Evolutionary conservation across 1,140 invertebrate species (phyloP).

Genomic region (Parasteatoda tepidariorum): DNA sequence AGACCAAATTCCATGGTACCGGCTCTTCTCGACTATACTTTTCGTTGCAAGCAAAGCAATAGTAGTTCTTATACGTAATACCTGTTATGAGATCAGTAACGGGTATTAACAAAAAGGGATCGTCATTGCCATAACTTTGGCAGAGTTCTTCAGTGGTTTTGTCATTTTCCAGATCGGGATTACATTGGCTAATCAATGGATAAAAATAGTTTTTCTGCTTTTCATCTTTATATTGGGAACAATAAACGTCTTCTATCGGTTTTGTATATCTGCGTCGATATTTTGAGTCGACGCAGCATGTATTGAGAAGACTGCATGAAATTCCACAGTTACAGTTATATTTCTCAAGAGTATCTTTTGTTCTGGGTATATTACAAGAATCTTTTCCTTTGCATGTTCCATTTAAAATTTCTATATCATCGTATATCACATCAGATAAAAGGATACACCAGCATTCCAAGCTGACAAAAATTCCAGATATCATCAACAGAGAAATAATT

Average conservation of each 20-base stretch:
- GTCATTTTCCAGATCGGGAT: neutral
- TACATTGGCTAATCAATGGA: neutral
- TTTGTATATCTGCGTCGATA: neutral
- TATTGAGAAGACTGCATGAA: neutral
- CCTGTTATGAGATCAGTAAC: slow-evolving; percentile 69
- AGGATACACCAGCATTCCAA: too few relatives aligned
- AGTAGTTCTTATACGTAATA: slow-evolving; percentile 72
- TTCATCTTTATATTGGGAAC: neutral
- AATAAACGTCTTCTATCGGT: neutral
- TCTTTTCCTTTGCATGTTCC: neutral
- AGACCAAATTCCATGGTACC: neutral
- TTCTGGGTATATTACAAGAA: neutral
- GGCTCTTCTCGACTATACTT: slow-evolving; percentile 61
- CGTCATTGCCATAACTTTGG: neutral
- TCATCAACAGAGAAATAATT: too few relatives aligned
- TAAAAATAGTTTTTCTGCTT: neutral
- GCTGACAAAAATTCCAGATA: too few relatives aligned
- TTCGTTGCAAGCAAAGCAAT: slow-evolving; percentile 73
- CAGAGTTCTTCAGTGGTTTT: neutral
- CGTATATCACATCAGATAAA: neutral
- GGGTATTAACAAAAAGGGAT: slow-evolving; percentile 64
- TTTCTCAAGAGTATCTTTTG: neutral
- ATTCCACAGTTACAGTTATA: neutral
- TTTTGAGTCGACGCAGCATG: neutral
- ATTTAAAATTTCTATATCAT: neutral